Conservation (phyloP, 2,888 invertebrate species). For the Epinotia brunnichana region DNA sequence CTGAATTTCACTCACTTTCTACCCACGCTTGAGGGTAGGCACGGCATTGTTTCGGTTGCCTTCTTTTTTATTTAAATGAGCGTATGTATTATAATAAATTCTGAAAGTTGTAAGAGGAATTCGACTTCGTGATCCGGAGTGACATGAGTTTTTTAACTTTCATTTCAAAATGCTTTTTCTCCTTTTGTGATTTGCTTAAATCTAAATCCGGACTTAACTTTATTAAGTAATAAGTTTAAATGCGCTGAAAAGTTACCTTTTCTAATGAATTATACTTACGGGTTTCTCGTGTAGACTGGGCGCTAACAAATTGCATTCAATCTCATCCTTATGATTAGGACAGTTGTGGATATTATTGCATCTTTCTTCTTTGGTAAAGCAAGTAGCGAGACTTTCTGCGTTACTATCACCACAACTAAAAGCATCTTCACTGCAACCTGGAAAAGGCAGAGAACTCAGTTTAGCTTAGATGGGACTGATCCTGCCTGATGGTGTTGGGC, state of each 20-base stretch:
- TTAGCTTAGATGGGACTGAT: no score
- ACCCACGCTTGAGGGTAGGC: constrained; percentile 16
- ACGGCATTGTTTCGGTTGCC: constrained; percentile 12
- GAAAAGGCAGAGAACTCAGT: constrained; percentile 41
- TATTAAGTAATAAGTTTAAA: no score
- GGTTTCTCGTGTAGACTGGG: constrained; percentile 80
- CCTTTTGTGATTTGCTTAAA: constrained; percentile 6
- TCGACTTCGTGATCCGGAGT: constrained; percentile 41
- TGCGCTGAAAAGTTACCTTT: not conserved
- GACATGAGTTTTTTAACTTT: constrained; percentile 52
- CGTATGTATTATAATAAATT: constrained; percentile 26
- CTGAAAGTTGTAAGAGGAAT: constrained; percentile 36
- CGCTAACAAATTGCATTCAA: constrained; percentile 88
- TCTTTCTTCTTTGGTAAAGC: constrained; percentile 86
- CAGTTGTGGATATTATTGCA: constrained; percentile 90
- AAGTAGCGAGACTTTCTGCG: constrained; percentile 82
- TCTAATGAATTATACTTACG: constrained; percentile 55
- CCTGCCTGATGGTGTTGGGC: no score
- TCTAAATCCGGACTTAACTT: constrained; percentile 22
- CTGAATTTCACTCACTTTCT: constrained; percentile 10
- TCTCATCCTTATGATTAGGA: constrained; percentile 89
- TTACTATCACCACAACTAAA: constrained; percentile 88
- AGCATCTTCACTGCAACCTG: constrained; percentile 85
- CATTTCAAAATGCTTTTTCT: constrained; percentile 35
- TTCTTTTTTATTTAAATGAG: constrained; percentile 25